Evolutionary conservation across 1,140 invertebrate species (phyloP).

Genomic region (Ceratosolen solmsi): DNA sequence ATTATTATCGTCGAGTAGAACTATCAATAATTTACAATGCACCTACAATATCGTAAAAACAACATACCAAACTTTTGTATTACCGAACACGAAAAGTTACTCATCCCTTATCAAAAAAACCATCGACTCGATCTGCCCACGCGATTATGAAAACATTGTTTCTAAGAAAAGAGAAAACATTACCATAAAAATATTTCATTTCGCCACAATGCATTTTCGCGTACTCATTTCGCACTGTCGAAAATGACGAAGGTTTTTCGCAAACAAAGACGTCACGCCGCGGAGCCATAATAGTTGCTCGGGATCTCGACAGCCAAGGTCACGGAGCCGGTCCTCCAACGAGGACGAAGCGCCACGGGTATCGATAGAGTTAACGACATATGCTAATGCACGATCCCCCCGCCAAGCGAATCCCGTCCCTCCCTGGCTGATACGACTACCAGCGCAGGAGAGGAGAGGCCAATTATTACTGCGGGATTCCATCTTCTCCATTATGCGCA

Average conservation of each 20-base stretch:
- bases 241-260: conserved; percentile 18
- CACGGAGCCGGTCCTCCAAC: neutral
- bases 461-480: conserved; percentile 23
- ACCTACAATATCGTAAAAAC: neutral
- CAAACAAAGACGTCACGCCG: conserved; percentile 33
- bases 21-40: too few relatives aligned
- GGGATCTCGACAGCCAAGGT: conserved; percentile 20
- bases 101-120: neutral
- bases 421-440: conserved; percentile 1
- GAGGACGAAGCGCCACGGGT: neutral
- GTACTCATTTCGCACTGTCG: conserved; percentile 16
- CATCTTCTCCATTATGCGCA: neutral
- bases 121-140: neutral
- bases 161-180: neutral
- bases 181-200: conserved; percentile 12
- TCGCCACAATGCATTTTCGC: neutral
- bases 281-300: neutral
- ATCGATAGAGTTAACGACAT: conserved; percentile 25
- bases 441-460: neutral
- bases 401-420: conserved; percentile 4
- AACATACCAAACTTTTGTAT: neutral
- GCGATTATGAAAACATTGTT: neutral
- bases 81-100: neutral
- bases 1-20: too few relatives aligned
- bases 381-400: conserved; percentile 18